Conservation (phyloP, 2,888 invertebrate genomes). For the Pristionchus arcanus region DNA sequence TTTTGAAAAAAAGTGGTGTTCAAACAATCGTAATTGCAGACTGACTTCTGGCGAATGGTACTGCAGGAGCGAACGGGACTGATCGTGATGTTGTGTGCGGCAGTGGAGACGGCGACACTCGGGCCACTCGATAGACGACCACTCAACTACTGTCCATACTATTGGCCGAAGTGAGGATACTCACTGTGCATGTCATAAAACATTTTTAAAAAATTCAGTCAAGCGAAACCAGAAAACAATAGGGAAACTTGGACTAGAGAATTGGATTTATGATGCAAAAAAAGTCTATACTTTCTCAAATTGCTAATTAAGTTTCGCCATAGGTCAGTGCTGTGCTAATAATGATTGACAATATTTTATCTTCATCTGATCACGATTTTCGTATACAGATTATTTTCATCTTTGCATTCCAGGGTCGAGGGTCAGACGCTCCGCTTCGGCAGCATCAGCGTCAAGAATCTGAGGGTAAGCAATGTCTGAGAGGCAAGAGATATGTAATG, state of each 20-base stretch:
- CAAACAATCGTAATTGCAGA: neutral
- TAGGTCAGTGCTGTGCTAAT: too few species aligned
- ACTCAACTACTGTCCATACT: conserved; percentile 70
- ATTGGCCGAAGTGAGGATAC: conserved; percentile 72
- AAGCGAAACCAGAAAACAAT: neutral
- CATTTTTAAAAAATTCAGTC: neutral
- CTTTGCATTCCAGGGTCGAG: conserved; percentile 57
- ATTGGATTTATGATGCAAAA: too few species aligned
- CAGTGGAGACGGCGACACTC: conserved; percentile 66
- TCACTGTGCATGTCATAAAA: too few species aligned
- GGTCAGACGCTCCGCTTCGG: conserved; percentile 66
- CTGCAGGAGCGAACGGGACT: conserved; percentile 63
- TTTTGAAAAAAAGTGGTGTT: neutral
- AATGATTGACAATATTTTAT: neutral
- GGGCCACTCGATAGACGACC: conserved; percentile 62
- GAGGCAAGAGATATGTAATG: neutral
- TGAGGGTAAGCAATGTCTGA: conserved; percentile 55
- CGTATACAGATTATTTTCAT: too few species aligned
- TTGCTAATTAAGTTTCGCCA: too few species aligned
- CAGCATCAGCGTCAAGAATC: conserved; percentile 61
- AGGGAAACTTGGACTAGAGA: too few species aligned
- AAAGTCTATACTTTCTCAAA: too few species aligned
- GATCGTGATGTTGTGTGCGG: conserved; percentile 76
- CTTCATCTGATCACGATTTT: too few species aligned
- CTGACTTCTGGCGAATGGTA: conserved; percentile 75